Conservation (phyloP, 2,113 vertebrate genomes). For the Saccopteryx bilineata region DNA sequence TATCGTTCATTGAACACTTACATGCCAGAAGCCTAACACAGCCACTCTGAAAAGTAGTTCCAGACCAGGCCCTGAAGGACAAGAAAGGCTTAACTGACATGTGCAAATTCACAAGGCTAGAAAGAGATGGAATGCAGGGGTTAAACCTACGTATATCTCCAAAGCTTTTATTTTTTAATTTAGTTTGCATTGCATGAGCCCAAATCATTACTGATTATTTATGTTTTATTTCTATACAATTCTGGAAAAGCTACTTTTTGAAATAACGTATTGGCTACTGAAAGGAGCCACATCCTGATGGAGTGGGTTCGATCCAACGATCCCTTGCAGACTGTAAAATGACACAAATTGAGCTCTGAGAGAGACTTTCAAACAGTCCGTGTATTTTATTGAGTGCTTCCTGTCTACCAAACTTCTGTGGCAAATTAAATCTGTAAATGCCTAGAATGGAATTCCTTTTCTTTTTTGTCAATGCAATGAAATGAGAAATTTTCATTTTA, state of each 20-base stretch:
- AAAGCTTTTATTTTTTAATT: conserved; percentile 28
- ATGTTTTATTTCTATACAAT: neutral
- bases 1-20: neutral
- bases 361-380: neutral
- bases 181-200: conserved; percentile 6
- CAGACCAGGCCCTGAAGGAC: neutral
- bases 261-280: neutral
- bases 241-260: conserved; percentile 49
- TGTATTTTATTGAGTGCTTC: neutral
- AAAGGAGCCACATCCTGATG: neutral
- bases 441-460: conserved; percentile 10
- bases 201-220: neutral
- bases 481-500: conserved; percentile 19
- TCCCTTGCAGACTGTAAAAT: neutral
- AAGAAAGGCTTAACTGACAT: neutral
- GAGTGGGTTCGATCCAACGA: neutral
- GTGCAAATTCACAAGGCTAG: neutral
- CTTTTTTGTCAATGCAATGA: conserved; percentile 29
- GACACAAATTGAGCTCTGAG: neutral
- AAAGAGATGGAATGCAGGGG: neutral
- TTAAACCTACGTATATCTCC: neutral
- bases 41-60: neutral
- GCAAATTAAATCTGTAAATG: neutral
- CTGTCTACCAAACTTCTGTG: neutral
- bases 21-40: neutral